A percentile compares a stretch with the other conserved stretches of the same genome.
Conservation (phyloP, 2,797 vertebrate genomes). For the Caiman crocodilus region DNA sequence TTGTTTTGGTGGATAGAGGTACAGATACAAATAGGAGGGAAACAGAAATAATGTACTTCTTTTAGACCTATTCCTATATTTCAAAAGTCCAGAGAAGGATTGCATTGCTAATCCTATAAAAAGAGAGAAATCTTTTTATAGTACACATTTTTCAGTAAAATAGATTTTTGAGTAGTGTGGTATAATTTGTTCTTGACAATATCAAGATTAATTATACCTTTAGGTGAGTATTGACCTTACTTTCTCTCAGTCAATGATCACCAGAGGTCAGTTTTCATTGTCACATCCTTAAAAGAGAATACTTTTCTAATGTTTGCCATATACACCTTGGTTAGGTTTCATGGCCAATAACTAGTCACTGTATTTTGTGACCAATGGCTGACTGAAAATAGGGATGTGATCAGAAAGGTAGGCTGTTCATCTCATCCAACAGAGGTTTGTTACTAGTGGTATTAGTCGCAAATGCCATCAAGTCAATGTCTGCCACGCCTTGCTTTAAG, state of each 20-base stretch:
- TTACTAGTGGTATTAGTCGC: conserved; percentile 11
- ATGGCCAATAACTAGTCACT: conserved; percentile 26
- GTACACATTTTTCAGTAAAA: conserved; percentile 22
- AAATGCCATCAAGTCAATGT: not conserved
- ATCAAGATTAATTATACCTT: conserved; percentile 47
- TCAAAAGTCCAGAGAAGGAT: conserved; percentile 25
- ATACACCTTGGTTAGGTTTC: not conserved
- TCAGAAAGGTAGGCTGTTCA: conserved; percentile 24
- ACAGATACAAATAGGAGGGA: not conserved
- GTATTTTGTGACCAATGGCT: conserved; percentile 25
- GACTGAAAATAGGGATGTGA: not conserved
- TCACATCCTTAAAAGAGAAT: not conserved
- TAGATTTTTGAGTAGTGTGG: not conserved
- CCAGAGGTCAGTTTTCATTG: conserved; percentile 20
- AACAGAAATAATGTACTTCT: not conserved
- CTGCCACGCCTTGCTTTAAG: not conserved
- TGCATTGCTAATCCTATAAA: not conserved
- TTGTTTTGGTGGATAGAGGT: not conserved
- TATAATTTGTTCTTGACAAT: conserved; percentile 28
- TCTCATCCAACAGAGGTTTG: not conserved
- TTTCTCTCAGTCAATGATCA: conserved; percentile 48
- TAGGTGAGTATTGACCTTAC: conserved; percentile 49
- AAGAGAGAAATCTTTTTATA: conserved; percentile 27
- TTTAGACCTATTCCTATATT: not conserved
- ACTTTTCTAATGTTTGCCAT: conserved; percentile 11